These are phyloP conservation scores for Netelia virgata DNA, from an alignment of 2,888 invertebrate species.

Conservation along the genomic window DNA sequence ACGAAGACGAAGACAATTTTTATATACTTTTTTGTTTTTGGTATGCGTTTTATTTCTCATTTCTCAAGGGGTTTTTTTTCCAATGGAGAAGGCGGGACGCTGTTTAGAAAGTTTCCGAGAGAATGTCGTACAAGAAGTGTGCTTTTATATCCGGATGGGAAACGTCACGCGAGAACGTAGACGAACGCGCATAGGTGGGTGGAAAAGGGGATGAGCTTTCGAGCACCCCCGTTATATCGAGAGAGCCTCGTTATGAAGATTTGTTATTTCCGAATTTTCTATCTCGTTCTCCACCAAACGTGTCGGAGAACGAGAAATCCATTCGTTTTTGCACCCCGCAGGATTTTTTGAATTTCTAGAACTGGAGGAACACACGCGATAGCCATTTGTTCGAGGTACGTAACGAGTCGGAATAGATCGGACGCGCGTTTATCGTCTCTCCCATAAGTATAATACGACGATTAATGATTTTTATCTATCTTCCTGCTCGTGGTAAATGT, in stretches of 20 bases:
- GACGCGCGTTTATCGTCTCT: background rate
- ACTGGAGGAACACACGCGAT: background rate
- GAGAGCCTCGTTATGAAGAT: conserved; percentile 49
- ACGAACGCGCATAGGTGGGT: conserved; percentile 27
- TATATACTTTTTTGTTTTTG: too few relatives aligned
- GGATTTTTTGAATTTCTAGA: background rate
- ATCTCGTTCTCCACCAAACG: conserved; percentile 29
- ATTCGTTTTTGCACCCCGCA: background rate
- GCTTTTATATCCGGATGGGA: conserved; percentile 50
- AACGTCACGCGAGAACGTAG: conserved; percentile 41
- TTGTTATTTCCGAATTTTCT: conserved; percentile 66
- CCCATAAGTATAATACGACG: conserved; percentile 1
- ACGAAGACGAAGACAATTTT: too few relatives aligned
- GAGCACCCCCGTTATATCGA: conserved; percentile 13
- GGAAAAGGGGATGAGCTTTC: conserved; percentile 63
- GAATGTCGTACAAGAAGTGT: conserved; percentile 39
- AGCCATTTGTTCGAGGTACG: background rate
- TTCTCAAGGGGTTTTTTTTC: conserved; percentile 29
- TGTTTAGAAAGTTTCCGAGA: background rate
- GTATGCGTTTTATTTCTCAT: too few relatives aligned
- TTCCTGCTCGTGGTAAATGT: background rate
- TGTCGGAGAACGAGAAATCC: background rate
- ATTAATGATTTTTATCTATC: conserved; percentile 31
- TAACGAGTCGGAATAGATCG: conserved; percentile 30
- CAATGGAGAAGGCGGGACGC: conserved; percentile 20